A percentile compares a stretch with the other conserved stretches of the same genome.
Conservation (phyloP, 2,113 vertebrate genomes). For the Forbesichthys papilliferus region DNA sequence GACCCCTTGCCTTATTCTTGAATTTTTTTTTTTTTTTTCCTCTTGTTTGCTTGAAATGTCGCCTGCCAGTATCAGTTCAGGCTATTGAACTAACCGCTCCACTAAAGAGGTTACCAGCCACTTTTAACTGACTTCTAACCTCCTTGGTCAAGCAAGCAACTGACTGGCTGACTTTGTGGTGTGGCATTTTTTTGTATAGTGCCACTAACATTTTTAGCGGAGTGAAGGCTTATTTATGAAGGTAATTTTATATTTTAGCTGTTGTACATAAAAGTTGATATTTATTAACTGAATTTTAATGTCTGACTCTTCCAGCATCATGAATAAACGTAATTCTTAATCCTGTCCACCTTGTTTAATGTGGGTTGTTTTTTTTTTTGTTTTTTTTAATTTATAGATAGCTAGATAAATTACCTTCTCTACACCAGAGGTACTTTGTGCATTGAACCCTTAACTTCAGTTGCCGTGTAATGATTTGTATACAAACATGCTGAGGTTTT, state of each 20-base stretch:
- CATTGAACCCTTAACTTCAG: no score
- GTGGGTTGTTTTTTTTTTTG: not conserved
- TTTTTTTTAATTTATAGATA: not conserved
- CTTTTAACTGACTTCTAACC: no score
- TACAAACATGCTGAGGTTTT: no score
- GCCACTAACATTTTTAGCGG: not conserved
- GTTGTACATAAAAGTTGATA: slow-evolving; percentile 50
- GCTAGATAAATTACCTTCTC: not conserved
- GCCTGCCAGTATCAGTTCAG: no score
- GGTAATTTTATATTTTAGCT: slow-evolving; percentile 42
- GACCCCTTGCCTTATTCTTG: not conserved
- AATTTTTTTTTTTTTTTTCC: no score
- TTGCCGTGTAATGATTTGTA: no score
- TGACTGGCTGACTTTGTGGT: not conserved
- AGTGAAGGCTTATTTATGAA: not conserved
- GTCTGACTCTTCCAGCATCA: slow-evolving; percentile 17
- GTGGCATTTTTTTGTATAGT: not conserved
- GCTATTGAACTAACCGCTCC: no score
- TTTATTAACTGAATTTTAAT: slow-evolving; percentile 9
- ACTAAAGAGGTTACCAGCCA: no score
- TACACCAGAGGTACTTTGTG: no score
- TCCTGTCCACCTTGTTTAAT: not conserved
- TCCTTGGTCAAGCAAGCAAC: no score
- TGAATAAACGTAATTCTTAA: slow-evolving; percentile 56
- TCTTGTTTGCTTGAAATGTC: not conserved